Percentiles rank a stretch among this genome's conserved stretches.
Conservation (phyloP, 2,797 vertebrate genomes). For the Ptychobarbus kaznakovi region DNA sequence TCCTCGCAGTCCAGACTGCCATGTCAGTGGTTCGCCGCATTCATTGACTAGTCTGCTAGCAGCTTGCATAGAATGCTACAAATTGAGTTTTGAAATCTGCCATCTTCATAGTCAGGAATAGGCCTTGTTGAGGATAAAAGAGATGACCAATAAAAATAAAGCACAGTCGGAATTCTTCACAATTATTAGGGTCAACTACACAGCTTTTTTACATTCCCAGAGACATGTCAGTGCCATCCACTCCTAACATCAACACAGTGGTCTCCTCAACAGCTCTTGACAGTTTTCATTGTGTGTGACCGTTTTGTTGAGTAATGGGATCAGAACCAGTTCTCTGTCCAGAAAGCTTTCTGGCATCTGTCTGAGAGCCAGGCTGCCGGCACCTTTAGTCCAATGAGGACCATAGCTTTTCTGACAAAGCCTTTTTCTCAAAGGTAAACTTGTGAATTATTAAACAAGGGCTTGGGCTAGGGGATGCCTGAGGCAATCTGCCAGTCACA, state of each 20-base stretch:
- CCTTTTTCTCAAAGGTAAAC: conserved; percentile 40
- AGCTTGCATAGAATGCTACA: conserved; percentile 12
- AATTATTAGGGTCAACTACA: background rate
- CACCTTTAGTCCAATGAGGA: conserved; percentile 22
- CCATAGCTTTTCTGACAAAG: conserved; percentile 34
- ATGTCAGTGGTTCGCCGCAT: background rate
- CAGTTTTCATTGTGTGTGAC: background rate
- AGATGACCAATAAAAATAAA: background rate
- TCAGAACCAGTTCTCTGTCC: conserved; percentile 14
- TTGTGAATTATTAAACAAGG: conserved; percentile 59
- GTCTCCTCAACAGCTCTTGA: conserved; percentile 1
- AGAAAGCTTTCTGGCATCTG: conserved; percentile 21
- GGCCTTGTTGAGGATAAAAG: background rate
- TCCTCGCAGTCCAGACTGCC: background rate
- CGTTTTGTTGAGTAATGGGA: conserved; percentile 2
- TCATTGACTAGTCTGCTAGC: conserved; percentile 4
- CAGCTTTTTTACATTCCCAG: background rate
- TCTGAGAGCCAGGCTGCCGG: conserved; percentile 11
- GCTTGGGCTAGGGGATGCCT: conserved; percentile 38
- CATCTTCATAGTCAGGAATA: background rate
- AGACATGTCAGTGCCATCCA: background rate
- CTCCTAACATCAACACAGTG: background rate
- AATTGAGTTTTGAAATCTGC: conserved; percentile 1
- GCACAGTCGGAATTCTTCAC: background rate
- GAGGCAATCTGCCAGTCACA: conserved; percentile 38